These are phyloP conservation scores for Sebastes matsubarae DNA, from an alignment of 2,797 vertebrate genomes.

Conservation along the genomic window DNA sequence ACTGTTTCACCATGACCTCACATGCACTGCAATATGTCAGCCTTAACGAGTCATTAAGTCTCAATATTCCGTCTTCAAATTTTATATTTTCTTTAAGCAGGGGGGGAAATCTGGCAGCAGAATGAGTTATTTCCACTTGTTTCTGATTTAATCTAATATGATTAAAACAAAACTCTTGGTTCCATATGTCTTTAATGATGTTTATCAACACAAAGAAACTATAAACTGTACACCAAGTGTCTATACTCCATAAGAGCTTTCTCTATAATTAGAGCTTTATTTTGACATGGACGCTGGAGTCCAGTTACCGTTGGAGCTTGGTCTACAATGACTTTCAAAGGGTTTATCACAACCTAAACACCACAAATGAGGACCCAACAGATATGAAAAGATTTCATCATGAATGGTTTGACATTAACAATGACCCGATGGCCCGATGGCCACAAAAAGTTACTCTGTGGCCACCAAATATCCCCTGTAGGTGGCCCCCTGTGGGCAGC, in stretches of 20 bases:
- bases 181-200: neutral
- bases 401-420: neutral
- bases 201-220: neutral
- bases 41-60: constrained; percentile 17
- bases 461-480: too few species aligned
- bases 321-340: neutral
- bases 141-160: neutral
- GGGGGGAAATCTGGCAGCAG: neutral
- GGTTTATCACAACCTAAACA: constrained; percentile 3
- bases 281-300: constrained; percentile 7
- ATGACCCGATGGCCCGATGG: too few species aligned
- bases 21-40: constrained; percentile 39
- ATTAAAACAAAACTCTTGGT: neutral
- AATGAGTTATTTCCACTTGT: constrained; percentile 4
- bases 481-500: too few species aligned
- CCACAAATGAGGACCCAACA: neutral
- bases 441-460: too few species aligned
- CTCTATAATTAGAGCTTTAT: constrained; percentile 35
- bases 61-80: constrained; percentile 8
- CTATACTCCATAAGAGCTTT: neutral
- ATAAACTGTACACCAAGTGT: neutral
- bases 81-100: constrained; percentile 6
- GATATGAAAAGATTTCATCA: neutral
- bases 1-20: constrained; percentile 58
- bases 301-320: neutral